Conservation (phyloP, 2,888 invertebrate genomes). For the Dryococelus australis region DNA sequence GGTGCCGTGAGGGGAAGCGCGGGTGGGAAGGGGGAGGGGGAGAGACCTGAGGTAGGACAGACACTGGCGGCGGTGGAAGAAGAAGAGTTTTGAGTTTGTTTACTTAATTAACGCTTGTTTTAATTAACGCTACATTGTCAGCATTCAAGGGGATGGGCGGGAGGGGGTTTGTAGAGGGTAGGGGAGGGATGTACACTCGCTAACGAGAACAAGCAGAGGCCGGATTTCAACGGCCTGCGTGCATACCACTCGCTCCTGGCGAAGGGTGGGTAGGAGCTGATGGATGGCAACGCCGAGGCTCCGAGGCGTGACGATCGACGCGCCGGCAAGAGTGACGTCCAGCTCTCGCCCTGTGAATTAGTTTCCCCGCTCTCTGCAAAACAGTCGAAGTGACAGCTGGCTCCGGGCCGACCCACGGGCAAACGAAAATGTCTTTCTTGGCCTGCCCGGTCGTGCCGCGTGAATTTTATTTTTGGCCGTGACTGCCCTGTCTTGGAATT, state of each 20-base stretch:
- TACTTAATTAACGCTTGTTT: conserved; percentile 43
- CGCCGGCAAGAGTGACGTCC: neutral
- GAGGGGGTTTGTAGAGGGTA: neutral
- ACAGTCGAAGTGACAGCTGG: no score
- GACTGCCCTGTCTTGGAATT: no score
- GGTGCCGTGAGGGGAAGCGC: neutral
- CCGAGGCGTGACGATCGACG: neutral
- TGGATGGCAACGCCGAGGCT: neutral
- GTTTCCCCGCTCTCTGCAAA: no score
- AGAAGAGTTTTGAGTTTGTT: conserved; percentile 40
- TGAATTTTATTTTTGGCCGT: no score
- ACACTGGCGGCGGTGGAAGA: conserved; percentile 29
- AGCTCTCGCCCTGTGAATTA: no score
- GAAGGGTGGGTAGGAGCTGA: neutral
- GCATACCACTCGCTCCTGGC: neutral
- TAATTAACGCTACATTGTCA: conserved; percentile 43
- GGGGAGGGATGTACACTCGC: conserved; percentile 1
- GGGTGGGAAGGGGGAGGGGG: neutral
- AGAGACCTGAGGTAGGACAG: neutral
- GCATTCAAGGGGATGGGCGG: conserved; percentile 27
- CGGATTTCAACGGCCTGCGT: neutral
- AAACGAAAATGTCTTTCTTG: no score
- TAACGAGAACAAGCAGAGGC: conserved; percentile 21
- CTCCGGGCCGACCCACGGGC: no score
- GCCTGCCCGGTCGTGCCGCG: no score